phyloP scores from a whole-genome alignment of 2,797 vertebrate species.

The Salarias fasciatus region DNA sequence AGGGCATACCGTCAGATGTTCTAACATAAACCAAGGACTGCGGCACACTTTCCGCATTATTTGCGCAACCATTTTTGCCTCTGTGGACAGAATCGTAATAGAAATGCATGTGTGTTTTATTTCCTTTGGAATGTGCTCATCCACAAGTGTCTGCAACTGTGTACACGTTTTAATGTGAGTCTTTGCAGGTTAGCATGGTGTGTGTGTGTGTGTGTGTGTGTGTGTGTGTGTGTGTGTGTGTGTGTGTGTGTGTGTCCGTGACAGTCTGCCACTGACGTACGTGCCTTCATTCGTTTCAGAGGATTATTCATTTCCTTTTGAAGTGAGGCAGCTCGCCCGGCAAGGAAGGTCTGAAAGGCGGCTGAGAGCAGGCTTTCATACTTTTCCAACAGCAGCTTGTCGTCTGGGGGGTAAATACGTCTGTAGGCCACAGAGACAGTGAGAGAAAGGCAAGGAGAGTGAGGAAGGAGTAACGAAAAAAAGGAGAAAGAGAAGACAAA shows the following conservation, averaged over 20 bases:
- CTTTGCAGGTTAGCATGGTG: slow-evolving; percentile 50
- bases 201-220: slow-evolving; percentile 32
- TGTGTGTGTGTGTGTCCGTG: slow-evolving; percentile 39
- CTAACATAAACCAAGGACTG: slow-evolving; percentile 63
- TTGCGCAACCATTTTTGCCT: slow-evolving; percentile 57
- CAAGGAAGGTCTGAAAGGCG: slow-evolving; percentile 98
- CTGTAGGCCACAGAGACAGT: slow-evolving; percentile 78
- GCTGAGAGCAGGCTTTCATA: slow-evolving; percentile 95
- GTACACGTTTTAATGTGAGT: slow-evolving; percentile 49
- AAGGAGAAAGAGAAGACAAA: slow-evolving; percentile 33
- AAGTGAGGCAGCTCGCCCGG: slow-evolving; percentile 96
- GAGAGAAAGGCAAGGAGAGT: slow-evolving; percentile 55
- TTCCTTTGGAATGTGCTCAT: slow-evolving; percentile 49
- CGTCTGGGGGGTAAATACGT: slow-evolving; percentile 98
- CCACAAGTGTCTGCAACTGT: slow-evolving; percentile 57
- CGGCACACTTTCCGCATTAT: slow-evolving; percentile 59
- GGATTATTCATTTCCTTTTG: slow-evolving; percentile 99
- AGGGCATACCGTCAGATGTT: slow-evolving; percentile 62
- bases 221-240: slow-evolving; percentile 23
- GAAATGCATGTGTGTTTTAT: slow-evolving; percentile 49
- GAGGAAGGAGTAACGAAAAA: slow-evolving; percentile 38
- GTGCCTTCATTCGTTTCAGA: slow-evolving; percentile 99
- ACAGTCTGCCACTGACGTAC: slow-evolving; percentile 79
- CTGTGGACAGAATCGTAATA: slow-evolving; percentile 69
- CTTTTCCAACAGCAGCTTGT: slow-evolving; percentile 97